These are phyloP conservation scores for Zaprionus taronus DNA, from an alignment of 1,140 invertebrate species.

Conservation along the genomic window DNA sequence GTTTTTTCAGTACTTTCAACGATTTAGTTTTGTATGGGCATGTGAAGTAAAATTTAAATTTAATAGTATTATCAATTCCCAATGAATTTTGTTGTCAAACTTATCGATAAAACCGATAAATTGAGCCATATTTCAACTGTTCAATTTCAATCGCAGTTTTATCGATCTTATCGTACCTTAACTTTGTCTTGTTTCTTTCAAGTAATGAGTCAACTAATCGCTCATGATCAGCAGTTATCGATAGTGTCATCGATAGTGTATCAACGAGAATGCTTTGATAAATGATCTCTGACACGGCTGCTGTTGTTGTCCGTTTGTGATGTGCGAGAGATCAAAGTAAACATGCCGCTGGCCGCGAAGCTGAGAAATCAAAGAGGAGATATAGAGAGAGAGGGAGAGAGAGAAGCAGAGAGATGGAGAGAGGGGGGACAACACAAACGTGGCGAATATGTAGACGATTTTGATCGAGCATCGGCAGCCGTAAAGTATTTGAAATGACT, in stretches of 20 bases:
- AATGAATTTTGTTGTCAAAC: not conserved
- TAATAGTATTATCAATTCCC: too few species aligned
- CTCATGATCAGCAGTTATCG: not conserved
- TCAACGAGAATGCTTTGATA: not conserved
- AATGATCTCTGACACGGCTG: slow-evolving; percentile 3
- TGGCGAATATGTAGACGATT: slow-evolving; percentile 69
- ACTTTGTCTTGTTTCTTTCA: too few species aligned
- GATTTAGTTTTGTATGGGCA: too few species aligned
- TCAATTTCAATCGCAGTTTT: too few species aligned
- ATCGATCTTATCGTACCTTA: too few species aligned
- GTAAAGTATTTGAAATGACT: slow-evolving; percentile 78
- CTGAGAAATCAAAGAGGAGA: slow-evolving; percentile 23
- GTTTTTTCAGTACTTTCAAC: too few species aligned
- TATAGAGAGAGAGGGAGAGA: slow-evolving; percentile 4
- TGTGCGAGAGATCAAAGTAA: slow-evolving; percentile 73
- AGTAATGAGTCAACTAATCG: too few species aligned
- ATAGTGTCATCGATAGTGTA: slow-evolving; percentile 8
- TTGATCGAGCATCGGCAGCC: slow-evolving; percentile 62
- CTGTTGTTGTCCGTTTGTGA: slow-evolving; percentile 40
- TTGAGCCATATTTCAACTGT: too few species aligned
- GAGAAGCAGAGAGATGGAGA: too few species aligned
- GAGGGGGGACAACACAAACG: slow-evolving; percentile 13
- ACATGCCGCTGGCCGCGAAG: slow-evolving; percentile 53
- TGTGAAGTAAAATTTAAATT: too few species aligned
- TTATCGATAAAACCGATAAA: not conserved